A percentile compares a stretch with the other conserved stretches of the same genome.
Evolutionary conservation across 1,140 invertebrate species (phyloP).

Genomic region (Psilanteris sp.): DNA sequence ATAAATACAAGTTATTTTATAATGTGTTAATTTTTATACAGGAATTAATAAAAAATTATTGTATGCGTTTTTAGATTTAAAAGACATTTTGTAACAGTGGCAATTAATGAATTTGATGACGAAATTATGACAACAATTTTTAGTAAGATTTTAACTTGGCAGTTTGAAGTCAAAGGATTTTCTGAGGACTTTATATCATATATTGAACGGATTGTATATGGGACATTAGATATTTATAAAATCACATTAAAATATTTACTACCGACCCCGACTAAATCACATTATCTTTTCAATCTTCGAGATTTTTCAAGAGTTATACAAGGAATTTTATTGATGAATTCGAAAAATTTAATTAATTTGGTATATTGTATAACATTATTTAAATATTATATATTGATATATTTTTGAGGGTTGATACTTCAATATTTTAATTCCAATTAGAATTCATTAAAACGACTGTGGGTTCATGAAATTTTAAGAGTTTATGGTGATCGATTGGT

Average conservation of each 20-base stretch:
- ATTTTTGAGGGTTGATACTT: too few relatives aligned
- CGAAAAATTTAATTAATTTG: slow-evolving; percentile 59
- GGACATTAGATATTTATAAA: slow-evolving; percentile 93
- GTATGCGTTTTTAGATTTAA: slow-evolving; percentile 82
- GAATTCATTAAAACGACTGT: slow-evolving; percentile 91
- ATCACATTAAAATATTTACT: slow-evolving; percentile 89
- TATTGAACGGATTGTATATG: slow-evolving; percentile 90
- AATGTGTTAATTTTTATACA: too few relatives aligned
- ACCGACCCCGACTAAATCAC: slow-evolving; percentile 94
- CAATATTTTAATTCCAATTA: slow-evolving; percentile 16
- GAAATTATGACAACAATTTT: slow-evolving; percentile 93
- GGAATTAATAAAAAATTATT: background rate
- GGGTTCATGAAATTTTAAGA: slow-evolving; percentile 96
- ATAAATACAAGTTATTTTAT: too few relatives aligned
- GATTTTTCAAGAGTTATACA: slow-evolving; percentile 96
- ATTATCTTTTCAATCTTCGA: slow-evolving; percentile 96
- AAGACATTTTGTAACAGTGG: slow-evolving; percentile 94
- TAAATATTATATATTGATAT: too few relatives aligned
- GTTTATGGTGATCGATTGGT: slow-evolving; percentile 97
- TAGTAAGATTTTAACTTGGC: slow-evolving; percentile 94
- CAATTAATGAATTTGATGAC: slow-evolving; percentile 95
- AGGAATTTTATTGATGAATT: slow-evolving; percentile 76
- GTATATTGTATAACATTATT: slow-evolving; percentile 50
- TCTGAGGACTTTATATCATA: slow-evolving; percentile 92
- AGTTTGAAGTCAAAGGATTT: slow-evolving; percentile 93